Conservation (phyloP, 2,113 vertebrate genomes). For the Edolisoma coerulescens region DNA sequence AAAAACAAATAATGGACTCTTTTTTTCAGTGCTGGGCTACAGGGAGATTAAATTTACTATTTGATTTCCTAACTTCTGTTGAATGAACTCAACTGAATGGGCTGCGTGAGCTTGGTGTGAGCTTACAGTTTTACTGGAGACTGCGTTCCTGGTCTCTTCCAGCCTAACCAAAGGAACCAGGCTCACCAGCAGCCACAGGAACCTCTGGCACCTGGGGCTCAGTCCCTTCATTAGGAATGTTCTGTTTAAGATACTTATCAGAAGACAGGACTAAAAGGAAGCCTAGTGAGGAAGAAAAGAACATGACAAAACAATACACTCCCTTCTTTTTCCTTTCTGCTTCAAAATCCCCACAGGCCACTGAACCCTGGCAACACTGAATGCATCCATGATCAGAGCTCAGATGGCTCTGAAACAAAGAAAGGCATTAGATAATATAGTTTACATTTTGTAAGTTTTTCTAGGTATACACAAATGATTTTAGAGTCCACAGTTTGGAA, state of each 20-base stretch:
- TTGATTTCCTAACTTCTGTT: not conserved
- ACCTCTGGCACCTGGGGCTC: not conserved
- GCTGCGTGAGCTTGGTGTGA: not conserved
- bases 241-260: not conserved
- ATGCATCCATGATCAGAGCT: not conserved
- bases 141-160: not conserved
- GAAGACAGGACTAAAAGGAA: not conserved
- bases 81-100: not conserved
- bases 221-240: not conserved
- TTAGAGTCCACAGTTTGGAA: not conserved
- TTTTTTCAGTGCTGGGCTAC: not conserved
- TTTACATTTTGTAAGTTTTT: not conserved
- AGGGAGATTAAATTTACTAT: not conserved
- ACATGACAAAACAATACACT: not conserved
- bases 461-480: not conserved
- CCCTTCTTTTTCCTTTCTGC: not conserved
- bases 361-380: not conserved
- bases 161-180: not conserved
- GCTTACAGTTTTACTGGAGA: not conserved
- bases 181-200: not conserved
- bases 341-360: not conserved
- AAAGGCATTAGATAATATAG: not conserved
- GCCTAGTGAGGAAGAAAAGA: not conserved
- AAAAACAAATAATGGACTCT: not conserved
- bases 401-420: not conserved